Conservation (phyloP, 2,888 invertebrate genomes). For the Calliphora vomitoria region DNA sequence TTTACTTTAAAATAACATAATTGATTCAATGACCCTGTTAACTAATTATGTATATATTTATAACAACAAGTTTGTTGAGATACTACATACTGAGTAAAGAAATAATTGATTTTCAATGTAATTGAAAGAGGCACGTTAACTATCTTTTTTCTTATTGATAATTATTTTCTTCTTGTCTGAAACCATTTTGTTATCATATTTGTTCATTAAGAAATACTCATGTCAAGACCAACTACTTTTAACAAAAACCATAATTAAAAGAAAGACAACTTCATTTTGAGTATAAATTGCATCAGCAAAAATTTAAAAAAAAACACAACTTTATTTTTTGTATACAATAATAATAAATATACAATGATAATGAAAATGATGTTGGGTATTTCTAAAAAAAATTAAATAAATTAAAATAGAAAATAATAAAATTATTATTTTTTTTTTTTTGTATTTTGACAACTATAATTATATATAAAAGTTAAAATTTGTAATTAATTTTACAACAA, state of each 20-base stretch:
- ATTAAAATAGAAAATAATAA: constrained; percentile 22
- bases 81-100: not conserved
- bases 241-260: constrained; percentile 6
- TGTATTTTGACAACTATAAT: not conserved
- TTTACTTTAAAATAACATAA: not conserved
- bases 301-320: constrained; percentile 48
- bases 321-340: constrained; percentile 64
- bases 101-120: constrained; percentile 61
- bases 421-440: not conserved
- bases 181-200: constrained; percentile 28
- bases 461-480: constrained; percentile 19
- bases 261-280: constrained; percentile 30
- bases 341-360: constrained; percentile 43
- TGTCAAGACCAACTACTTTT: not conserved
- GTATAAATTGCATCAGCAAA: constrained; percentile 59
- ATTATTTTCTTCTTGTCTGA: not conserved
- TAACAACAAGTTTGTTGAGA: constrained; percentile 5
- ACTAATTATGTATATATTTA: not conserved
- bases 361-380: constrained; percentile 6
- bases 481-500: constrained; percentile 37
- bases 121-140: not conserved
- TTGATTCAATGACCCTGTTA: constrained; percentile 3
- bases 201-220: not conserved
- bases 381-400: constrained; percentile 20
- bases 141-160: not conserved